Conservation (phyloP, 2,888 invertebrate species). For the Metalampra italica region DNA sequence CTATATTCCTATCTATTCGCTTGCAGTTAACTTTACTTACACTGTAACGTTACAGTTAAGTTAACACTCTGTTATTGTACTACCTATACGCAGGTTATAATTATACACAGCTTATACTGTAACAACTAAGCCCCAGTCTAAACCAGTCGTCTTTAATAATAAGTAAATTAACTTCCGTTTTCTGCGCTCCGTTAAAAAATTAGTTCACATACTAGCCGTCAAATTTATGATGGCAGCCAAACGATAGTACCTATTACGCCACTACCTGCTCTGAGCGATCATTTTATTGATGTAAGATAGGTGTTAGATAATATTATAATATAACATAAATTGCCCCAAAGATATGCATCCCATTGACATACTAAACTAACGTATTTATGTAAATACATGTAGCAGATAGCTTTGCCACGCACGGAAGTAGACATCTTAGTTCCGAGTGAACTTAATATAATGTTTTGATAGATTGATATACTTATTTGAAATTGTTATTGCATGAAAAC, state of each 20-base stretch:
- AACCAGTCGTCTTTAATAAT: not conserved
- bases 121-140: not conserved
- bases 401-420: not conserved
- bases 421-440: not conserved
- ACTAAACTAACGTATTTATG: not conserved
- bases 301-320: not conserved
- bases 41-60: too few relatives aligned
- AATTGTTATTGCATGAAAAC: too few relatives aligned
- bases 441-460: not conserved
- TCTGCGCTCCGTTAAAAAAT: not conserved
- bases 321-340: not conserved
- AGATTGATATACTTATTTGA: too few relatives aligned
- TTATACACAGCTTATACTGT: too few relatives aligned
- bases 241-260: not conserved
- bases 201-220: constrained; percentile 1
- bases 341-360: constrained; percentile 1
- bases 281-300: not conserved
- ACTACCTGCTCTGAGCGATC: not conserved
- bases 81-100: too few relatives aligned
- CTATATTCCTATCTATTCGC: too few relatives aligned
- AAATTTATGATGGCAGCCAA: not conserved
- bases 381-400: not conserved
- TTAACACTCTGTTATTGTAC: too few relatives aligned
- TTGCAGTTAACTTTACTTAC: too few relatives aligned
- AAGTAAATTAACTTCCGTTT: not conserved